Conservation (phyloP, 2,888 invertebrate species). For the Trichogramma dendrolimi region DNA sequence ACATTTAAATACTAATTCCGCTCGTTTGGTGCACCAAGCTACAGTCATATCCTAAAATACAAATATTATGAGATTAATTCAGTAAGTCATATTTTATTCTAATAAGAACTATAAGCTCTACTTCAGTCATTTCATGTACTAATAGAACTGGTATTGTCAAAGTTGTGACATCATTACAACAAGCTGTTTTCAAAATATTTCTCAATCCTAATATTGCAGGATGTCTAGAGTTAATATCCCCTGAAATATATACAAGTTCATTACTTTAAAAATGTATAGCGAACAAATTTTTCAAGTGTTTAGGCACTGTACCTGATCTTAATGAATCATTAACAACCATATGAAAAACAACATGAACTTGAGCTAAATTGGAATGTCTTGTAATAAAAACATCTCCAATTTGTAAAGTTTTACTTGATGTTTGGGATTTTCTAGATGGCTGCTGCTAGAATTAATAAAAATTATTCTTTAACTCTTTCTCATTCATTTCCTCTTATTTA, state of each 20-base stretch:
- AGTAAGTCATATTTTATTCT: background rate
- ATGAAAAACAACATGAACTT: constrained; percentile 94
- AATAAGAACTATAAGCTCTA: constrained; percentile 46
- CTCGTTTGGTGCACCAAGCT: constrained; percentile 91
- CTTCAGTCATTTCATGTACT: constrained; percentile 91
- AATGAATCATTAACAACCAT: constrained; percentile 82
- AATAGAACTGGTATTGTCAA: constrained; percentile 89
- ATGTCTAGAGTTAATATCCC: constrained; percentile 93
- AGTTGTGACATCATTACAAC: constrained; percentile 88
- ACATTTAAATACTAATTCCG: constrained; percentile 97
- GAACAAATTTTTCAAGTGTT: background rate
- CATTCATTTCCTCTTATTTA: constrained; percentile 4
- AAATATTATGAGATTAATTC: no score
- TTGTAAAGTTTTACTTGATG: constrained; percentile 62
- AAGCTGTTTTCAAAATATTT: constrained; percentile 92
- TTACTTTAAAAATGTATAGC: constrained; percentile 2
- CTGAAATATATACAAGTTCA: constrained; percentile 49
- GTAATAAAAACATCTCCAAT: constrained; percentile 84
- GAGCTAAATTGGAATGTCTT: constrained; percentile 87
- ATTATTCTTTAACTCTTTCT: constrained; percentile 4
- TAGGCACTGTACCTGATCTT: constrained; percentile 49
- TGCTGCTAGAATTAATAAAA: constrained; percentile 21
- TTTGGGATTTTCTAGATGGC: constrained; percentile 47
- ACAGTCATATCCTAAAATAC: constrained; percentile 82
- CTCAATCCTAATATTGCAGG: constrained; percentile 90